These are phyloP conservation scores for Botia kubotai DNA, from an alignment of 2,797 vertebrate species.

Conservation along the genomic window DNA sequence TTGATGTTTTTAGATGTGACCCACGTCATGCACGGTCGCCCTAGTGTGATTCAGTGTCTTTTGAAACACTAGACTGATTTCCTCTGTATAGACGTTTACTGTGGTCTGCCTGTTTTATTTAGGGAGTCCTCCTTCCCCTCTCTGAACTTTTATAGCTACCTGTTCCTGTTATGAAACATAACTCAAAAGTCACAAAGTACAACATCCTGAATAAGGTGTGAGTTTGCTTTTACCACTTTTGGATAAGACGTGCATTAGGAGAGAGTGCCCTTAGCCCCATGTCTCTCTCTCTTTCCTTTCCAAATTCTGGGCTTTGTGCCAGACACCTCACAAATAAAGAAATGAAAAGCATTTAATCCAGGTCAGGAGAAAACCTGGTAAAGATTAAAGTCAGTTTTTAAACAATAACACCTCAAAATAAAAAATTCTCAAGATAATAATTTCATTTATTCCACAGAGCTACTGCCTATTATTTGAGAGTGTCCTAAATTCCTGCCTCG, in stretches of 20 bases:
- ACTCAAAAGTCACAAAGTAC: conserved; percentile 59
- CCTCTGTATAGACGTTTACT: conserved; percentile 49
- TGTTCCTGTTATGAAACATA: conserved; percentile 67
- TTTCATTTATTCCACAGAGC: conserved; percentile 67
- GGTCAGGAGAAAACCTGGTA: conserved; percentile 64
- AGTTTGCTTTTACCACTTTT: conserved; percentile 63
- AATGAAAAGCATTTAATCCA: conserved; percentile 72
- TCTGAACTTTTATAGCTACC: conserved; percentile 64
- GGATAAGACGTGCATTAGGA: conserved; percentile 38
- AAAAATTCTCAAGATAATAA: conserved; percentile 61
- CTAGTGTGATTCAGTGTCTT: conserved; percentile 41
- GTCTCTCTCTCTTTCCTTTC: conserved; percentile 10
- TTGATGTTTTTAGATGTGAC: conserved; percentile 29
- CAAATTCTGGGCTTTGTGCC: conserved; percentile 67
- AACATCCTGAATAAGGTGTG: conserved; percentile 64
- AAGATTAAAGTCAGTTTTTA: conserved; percentile 64
- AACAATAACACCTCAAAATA: neutral
- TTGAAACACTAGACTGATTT: conserved; percentile 43
- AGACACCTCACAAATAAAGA: conserved; percentile 73
- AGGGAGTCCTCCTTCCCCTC: conserved; percentile 60
- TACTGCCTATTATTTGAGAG: conserved; percentile 63
- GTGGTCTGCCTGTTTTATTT: conserved; percentile 65
- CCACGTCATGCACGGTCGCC: conserved; percentile 6
- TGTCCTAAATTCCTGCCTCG: conserved; percentile 15
- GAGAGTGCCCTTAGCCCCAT: conserved; percentile 57